Evolutionary conservation across 37 sponge, comb jelly and placozoan species (phyloP).

Genomic region (Bolinopsis microptera): DNA sequence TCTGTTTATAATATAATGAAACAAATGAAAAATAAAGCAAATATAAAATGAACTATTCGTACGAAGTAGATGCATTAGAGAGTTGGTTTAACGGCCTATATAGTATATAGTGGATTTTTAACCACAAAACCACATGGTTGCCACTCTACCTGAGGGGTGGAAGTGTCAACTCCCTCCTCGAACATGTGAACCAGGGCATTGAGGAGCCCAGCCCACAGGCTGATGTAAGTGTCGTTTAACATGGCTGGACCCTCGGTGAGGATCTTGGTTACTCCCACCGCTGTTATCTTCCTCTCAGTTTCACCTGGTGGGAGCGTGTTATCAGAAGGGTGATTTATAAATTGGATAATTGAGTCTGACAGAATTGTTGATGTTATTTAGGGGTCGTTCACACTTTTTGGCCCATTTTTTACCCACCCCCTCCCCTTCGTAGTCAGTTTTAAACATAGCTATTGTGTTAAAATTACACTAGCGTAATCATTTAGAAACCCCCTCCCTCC

Average conservation of each 20-base stretch:
- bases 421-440: too few species aligned
- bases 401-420: too few species aligned
- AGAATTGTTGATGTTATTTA: too few species aligned
- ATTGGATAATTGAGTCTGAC: too few species aligned
- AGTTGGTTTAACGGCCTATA: background rate
- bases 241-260: slow-evolving; percentile 90
- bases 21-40: background rate
- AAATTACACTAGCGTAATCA: too few species aligned
- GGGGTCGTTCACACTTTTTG: too few species aligned
- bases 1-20: too few species aligned
- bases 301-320: slow-evolving; percentile 72
- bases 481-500: too few species aligned
- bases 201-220: slow-evolving; percentile 78
- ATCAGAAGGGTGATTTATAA: too few species aligned
- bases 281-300: slow-evolving; percentile 89
- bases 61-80: background rate
- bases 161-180: slow-evolving; percentile 85
- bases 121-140: too few species aligned
- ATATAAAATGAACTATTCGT: background rate
- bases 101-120: too few species aligned
- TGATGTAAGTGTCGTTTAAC: slow-evolving; percentile 76
- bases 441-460: too few species aligned
- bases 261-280: slow-evolving; percentile 91
- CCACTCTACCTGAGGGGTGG: slow-evolving; percentile 72
- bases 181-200: slow-evolving; percentile 84